Percentiles rank a stretch among this genome's conserved stretches.
Evolutionary conservation across 2,888 invertebrate species (phyloP).

Genomic region (Neria commutata): DNA sequence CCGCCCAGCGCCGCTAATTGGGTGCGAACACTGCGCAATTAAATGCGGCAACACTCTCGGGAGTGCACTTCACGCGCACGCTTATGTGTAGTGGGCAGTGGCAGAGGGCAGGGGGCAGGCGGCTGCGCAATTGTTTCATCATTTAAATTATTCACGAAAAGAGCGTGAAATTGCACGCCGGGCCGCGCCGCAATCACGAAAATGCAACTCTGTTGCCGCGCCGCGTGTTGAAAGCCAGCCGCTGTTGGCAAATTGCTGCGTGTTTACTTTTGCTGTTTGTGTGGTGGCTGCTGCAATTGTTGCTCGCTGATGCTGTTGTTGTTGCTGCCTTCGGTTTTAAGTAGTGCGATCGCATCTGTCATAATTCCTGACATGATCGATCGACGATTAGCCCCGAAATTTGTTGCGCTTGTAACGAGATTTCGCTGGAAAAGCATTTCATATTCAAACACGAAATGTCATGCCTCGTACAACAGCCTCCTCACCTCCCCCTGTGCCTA

Average conservation of each 20-base stretch:
- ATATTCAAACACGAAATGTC: neutral
- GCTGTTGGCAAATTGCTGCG: neutral
- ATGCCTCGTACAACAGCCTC: neutral
- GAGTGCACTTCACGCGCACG: neutral
- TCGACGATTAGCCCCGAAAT: neutral
- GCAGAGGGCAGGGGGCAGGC: neutral
- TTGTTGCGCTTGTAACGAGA: neutral
- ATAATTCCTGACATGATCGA: conserved; percentile 4
- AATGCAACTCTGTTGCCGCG: neutral
- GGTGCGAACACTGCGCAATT: conserved; percentile 53
- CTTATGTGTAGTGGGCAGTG: neutral
- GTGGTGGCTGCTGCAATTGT: neutral
- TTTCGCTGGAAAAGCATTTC: neutral
- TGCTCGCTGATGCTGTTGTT: neutral
- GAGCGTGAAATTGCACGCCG: conserved; percentile 13
- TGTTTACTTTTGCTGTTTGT: too few relatives aligned
- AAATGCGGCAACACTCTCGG: conserved; percentile 40
- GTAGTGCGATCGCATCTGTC: neutral
- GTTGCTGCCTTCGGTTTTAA: too few relatives aligned
- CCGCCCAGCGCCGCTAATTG: conserved; percentile 37
- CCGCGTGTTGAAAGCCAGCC: conserved; percentile 3
- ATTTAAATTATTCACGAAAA: conserved; percentile 12
- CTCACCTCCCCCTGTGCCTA: too few relatives aligned
- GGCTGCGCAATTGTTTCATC: conserved; percentile 8
- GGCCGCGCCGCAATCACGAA: neutral